Evolutionary conservation across 2,113 vertebrate species (phyloP).

Genomic region (Phylloscopus trochilus): DNA sequence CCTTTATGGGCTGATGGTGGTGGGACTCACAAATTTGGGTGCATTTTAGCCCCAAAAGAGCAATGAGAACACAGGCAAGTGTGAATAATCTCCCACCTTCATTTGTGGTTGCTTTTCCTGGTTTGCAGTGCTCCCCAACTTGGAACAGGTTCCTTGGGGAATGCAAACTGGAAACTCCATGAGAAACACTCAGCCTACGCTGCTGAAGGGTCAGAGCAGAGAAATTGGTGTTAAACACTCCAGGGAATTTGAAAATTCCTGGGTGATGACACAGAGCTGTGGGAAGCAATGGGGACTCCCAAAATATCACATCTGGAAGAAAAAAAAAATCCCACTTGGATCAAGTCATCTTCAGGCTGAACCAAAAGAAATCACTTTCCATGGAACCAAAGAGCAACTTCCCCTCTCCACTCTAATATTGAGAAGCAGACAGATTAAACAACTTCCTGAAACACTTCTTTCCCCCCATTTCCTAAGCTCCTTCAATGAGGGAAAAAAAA

Average conservation of each 20-base stretch:
- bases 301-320: not conserved
- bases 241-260: not conserved
- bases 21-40: not conserved
- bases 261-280: not conserved
- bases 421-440: not conserved
- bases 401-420: not conserved
- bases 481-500: not conserved
- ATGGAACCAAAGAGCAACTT: not conserved
- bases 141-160: not conserved
- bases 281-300: not conserved
- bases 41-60: not conserved
- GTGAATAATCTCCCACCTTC: not conserved
- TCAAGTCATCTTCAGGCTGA: not conserved
- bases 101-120: not conserved
- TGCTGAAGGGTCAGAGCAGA: not conserved
- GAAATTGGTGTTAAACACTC: not conserved
- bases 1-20: fast-evolving
- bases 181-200: not conserved
- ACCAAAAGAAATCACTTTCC: not conserved
- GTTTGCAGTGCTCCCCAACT: not conserved
- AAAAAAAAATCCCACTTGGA: not conserved
- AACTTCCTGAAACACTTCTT: not conserved
- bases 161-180: not conserved
- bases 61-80: not conserved
- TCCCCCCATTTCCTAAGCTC: not conserved